Conservation (phyloP, 1,140 invertebrate species). For the Antheraea mylitta region DNA sequence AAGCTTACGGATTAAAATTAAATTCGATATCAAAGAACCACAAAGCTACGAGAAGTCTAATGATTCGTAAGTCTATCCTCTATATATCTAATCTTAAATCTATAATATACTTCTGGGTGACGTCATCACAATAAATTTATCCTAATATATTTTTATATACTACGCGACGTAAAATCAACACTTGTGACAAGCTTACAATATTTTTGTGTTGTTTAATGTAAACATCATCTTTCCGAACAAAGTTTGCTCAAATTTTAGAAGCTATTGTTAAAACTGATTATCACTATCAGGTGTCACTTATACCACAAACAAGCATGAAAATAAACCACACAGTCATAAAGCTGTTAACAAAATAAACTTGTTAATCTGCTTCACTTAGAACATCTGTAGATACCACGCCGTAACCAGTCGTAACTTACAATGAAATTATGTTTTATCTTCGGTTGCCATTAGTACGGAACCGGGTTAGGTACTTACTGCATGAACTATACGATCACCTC, state of each 20-base stretch:
- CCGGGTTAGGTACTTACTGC: background rate
- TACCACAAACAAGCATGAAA: slow-evolving; percentile 54
- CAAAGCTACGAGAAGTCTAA: no score
- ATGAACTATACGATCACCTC: no score
- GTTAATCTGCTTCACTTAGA: slow-evolving; percentile 56
- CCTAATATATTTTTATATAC: no score
- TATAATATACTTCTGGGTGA: no score
- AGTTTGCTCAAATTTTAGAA: background rate
- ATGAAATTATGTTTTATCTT: slow-evolving; percentile 55
- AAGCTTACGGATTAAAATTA: no score
- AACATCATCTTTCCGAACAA: background rate
- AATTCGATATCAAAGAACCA: no score
- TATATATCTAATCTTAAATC: no score
- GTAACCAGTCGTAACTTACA: slow-evolving; percentile 24
- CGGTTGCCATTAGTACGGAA: slow-evolving; percentile 24
- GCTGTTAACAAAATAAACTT: slow-evolving; percentile 71
- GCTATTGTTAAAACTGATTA: slow-evolving; percentile 30
- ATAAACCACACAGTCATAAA: slow-evolving; percentile 66
- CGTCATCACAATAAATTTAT: no score
- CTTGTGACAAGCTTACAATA: no score
- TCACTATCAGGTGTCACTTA: slow-evolving; percentile 69
- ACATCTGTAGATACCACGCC: slow-evolving; percentile 50
- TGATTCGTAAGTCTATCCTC: no score
- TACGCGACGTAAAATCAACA: no score
- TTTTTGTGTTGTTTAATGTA: no score